Evolutionary conservation across 2,888 invertebrate species (phyloP), one percentile per base, ranked within the genome.

Genomic region (Coenonympha arcania): DNA sequence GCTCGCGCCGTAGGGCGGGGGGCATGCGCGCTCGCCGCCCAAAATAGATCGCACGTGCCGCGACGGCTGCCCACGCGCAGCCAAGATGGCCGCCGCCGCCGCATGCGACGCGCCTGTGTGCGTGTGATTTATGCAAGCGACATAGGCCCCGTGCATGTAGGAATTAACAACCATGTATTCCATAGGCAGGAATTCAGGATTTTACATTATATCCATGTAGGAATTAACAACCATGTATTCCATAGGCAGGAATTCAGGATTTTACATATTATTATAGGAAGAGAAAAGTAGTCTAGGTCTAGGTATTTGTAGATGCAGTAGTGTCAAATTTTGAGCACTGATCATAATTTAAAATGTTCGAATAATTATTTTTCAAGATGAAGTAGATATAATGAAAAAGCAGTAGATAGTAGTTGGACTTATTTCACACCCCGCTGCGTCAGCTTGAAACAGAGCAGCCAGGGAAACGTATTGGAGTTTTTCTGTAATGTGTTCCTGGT

Each of bases 31-130:
- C 55, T 56, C 76, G 78, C 79, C 84, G 84, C 85, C 85, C 74
- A 79, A 84, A 86, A 86, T 86, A 86, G 83, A 69, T 63, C 86
- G 83, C 85, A 86, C 86, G 86, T 86, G 86, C 84, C 84, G 73
- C 68, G 71, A 69, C 73, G 77, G 73, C 72, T 80, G 84, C 84
- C 81, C 83, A 80, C 79, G 85, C 84, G 84, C 84, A 77, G 65
- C 58, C 76, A 85, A 84, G 69, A 86, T 86, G 85, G 85, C 85
- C 71, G 84, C 61, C 59, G 48, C 52, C 69, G 82, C 61, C 60
- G 45, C 53, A 59, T 61, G 39, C 48, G 33, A 34, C 39, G 57
- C 54, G 55, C 41, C 52, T 64, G 69, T 74, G 75, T 76, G 76
- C 62, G 73, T 74, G 66, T 65, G 66, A 70, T 68, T 70, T 70